Evolutionary conservation across 2,113 vertebrate genomes (phyloP).

Genomic region (Thinocorus orbignyianus): DNA sequence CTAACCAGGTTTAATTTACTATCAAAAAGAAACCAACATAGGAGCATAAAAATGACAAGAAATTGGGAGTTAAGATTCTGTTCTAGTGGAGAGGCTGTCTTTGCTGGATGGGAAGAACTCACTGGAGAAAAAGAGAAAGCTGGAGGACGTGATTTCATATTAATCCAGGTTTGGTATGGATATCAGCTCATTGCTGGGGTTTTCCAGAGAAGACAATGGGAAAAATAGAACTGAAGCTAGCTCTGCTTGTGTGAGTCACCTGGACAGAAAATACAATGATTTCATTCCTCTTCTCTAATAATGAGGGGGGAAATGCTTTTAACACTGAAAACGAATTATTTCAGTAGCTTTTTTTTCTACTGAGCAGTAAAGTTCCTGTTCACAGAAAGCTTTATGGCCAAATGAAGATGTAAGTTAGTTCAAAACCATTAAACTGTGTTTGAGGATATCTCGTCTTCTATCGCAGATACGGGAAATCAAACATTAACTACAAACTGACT

Average conservation of each 20-base stretch:
- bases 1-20: background rate
- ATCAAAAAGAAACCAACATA: background rate
- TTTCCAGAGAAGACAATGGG: background rate
- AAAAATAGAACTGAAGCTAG: background rate
- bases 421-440: background rate
- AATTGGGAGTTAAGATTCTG: background rate
- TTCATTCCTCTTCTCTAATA: background rate
- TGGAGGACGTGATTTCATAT: background rate
- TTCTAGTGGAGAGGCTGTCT: background rate
- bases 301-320: background rate
- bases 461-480: background rate
- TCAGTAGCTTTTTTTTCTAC: background rate
- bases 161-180: background rate
- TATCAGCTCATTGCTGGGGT: background rate
- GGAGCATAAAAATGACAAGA: background rate
- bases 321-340: background rate
- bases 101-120: background rate
- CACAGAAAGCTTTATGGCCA: background rate
- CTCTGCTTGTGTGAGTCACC: background rate
- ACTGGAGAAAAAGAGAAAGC: background rate
- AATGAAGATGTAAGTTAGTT: background rate
- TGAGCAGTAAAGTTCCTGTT: background rate
- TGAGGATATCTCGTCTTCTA: background rate
- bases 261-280: background rate
- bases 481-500: background rate